Evolutionary conservation across 2,888 invertebrate species (phyloP), one percentile per base, ranked within the genome.

Genomic region (Macrophya alboannulata): DNA sequence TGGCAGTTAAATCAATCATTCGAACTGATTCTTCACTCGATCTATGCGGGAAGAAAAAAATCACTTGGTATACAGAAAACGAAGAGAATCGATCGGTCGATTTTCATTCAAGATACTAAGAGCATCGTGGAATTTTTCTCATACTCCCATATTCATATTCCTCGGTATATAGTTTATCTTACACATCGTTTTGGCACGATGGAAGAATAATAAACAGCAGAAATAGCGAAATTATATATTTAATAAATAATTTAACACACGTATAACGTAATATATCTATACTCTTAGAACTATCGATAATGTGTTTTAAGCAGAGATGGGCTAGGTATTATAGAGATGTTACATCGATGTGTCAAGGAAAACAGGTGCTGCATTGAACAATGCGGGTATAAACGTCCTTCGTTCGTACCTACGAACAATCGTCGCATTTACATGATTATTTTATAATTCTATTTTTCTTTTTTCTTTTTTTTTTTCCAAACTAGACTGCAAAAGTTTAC

Each of bases 331-430:
- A 25, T 9, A 43, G 21, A 59, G 81, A 81, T 81, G 81, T 43
- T 51, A 48, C 31, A 71, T 83, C 37, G 72, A 71, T 62, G 84
- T 85, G 86, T 85, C 86, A 86, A 86, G 86, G 86, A 85, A 84
- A 85, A 86, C 84, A 85, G 79, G 86, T 82, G 85, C 40, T 76
- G 84, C 81, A 62, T 59, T 59, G 62, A 84, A 84, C 84, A 84
- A 84, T 84, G 74, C 74, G 76, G 84, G 76, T 74, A 84, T 45
- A 59, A 71, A 72, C 84, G 84, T 71, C 68, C 83, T 83, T 68
- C 68, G 68, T 10, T 81, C 25, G 37, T 21, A 40, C 51, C 45
- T 45, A 81, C 31, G 71, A 83, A 83, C 71, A 83, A 83, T 83
- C 83, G 65, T 31, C 31, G 37, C 25, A 83, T 83, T 71, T 68